Evolutionary conservation across 2,797 vertebrate species (phyloP), one percentile per base, ranked within the genome.

Genomic region (Lagorchestes hirsutus): DNA sequence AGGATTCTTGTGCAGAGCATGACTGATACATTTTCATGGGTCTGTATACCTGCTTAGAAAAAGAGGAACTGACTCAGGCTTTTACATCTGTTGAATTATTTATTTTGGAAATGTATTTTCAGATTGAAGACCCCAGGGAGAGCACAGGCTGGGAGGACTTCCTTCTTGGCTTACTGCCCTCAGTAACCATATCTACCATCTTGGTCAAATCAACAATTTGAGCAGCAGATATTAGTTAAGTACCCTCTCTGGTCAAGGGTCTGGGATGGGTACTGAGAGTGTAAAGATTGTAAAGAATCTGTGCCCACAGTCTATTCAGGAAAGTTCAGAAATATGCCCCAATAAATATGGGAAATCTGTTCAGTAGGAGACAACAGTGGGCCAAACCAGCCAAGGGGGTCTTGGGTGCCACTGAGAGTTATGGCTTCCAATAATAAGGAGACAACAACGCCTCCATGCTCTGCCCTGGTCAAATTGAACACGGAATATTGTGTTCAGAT

Each of bases 21-120:
- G 74, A 93, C 29, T 16, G 29, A 22, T 34, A 54, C 57, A 92
- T 97, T 98, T 97, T 98, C 97, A 96, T 91, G 92, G 96, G 91
- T 24, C n/a, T 96, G 46, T 96, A 97, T 97, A 10, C 58, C 92
- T 96, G 91, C 46, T 97, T 67, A 97, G 34, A 96, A 97, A 96
- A 97, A 97, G 94, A 97, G 27, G 94, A 96, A 82, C 14, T 74
- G 8, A n/a, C 40, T 91, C 52, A 55, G 55, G 87, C 95, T 93
- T 82, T 34, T 31, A 90, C 95, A 50, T 92, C 74, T 91, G 90
- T n/a, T 97, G 67, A 96, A 96, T 54, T 94, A 90, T 93, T 92
- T 95, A 67, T 24, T 92, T 95, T 54, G 28, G 14, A 54, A 90
- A 82, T 58, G 13, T 22, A 90, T 92, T 90, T 92, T 91, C 62